A percentile compares a stretch with the other conserved stretches of the same genome.
phyloP scores from a whole-genome alignment of 1,140 invertebrate species.

The Cardiocondyla obscurior region DNA sequence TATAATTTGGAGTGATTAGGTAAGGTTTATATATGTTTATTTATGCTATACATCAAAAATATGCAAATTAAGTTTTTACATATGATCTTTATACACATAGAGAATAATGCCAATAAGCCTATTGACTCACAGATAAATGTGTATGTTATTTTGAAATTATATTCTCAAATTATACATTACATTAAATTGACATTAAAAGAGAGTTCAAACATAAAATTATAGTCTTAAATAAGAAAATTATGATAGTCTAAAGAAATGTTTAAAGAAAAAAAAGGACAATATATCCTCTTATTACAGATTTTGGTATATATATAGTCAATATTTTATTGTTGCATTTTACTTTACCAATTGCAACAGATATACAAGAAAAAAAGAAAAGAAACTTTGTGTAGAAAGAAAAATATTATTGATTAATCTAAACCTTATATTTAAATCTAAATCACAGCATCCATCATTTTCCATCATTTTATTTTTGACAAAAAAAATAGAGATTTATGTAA shows the following conservation, averaged over 20 bases:
- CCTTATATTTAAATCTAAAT: not conserved
- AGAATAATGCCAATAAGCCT: not conserved
- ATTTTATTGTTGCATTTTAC: not conserved
- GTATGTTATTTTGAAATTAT: too few relatives aligned
- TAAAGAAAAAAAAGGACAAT: not conserved
- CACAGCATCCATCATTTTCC: not conserved
- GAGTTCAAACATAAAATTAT: constrained; percentile 5
- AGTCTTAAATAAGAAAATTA: not conserved
- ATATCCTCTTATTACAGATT: not conserved
- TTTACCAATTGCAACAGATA: not conserved
- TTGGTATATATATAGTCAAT: not conserved
- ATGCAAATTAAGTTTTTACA: not conserved
- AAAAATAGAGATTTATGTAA: not conserved
- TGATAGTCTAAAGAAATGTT: not conserved
- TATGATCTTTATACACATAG: not conserved
- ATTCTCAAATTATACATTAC: not conserved
- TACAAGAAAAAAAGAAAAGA: not conserved
- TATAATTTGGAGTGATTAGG: too few relatives aligned
- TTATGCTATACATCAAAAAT: not conserved
- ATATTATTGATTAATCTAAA: too few relatives aligned
- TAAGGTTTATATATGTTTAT: too few relatives aligned
- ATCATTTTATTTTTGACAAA: not conserved
- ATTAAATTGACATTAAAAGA: not conserved
- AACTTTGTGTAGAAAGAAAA: not conserved
- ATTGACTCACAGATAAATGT: not conserved